Conservation (phyloP, 2,888 invertebrate species). For the Amphipoea oculea region DNA sequence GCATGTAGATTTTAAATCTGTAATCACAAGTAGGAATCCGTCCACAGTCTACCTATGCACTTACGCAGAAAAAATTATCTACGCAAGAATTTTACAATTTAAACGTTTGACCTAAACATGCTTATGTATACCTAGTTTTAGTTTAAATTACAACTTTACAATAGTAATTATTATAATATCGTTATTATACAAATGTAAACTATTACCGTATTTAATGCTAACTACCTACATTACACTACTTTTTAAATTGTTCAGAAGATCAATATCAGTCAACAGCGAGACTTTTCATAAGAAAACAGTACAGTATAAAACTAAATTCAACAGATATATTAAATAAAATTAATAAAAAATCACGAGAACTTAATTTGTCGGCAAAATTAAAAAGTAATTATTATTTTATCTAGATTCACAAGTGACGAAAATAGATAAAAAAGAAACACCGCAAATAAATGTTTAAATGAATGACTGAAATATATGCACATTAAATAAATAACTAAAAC, state of each 20-base stretch:
- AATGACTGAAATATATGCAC: constrained; percentile 41
- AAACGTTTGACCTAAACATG: constrained; percentile 46
- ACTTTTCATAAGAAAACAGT: constrained; percentile 33
- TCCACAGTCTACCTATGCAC: constrained; percentile 54
- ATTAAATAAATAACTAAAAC: constrained; percentile 60
- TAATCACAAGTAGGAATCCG: constrained; percentile 55
- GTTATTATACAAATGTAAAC: constrained; percentile 32
- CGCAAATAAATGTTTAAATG: constrained; percentile 3
- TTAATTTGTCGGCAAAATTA: constrained; percentile 27
- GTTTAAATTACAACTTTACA: constrained; percentile 57
- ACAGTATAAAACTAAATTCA: constrained; percentile 20
- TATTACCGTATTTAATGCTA: constrained; percentile 22
- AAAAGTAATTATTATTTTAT: constrained; percentile 24
- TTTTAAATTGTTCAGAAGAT: constrained; percentile 57
- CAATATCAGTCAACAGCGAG: constrained; percentile 51
- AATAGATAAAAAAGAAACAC: not conserved
- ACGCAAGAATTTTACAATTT: constrained; percentile 48
- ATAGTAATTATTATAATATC: constrained; percentile 35
- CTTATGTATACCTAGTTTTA: constrained; percentile 16
- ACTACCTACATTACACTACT: constrained; percentile 53
- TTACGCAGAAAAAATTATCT: constrained; percentile 38
- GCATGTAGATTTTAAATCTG: constrained; percentile 60
- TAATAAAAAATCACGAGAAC: constrained; percentile 11
- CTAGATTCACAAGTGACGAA: not conserved
- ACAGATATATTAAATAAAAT: constrained; percentile 11